phyloP scores from a whole-genome alignment of 2,888 invertebrate genomes.

The Achlya flavicornis region DNA sequence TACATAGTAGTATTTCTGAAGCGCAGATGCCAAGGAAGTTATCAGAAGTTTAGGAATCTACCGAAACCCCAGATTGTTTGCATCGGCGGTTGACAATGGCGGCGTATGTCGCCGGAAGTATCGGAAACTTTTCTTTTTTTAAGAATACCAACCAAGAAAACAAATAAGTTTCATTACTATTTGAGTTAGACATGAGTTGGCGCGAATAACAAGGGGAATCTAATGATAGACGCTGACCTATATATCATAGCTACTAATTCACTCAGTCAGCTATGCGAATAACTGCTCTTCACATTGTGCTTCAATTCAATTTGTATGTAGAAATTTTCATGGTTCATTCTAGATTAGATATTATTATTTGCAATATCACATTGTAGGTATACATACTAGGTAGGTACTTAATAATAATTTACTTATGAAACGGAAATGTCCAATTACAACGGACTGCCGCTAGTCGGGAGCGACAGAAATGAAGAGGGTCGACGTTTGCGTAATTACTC shows the following conservation, averaged over 20 bases:
- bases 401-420: constrained; percentile 40
- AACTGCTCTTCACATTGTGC: not conserved
- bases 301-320: not conserved
- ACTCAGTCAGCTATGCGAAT: not conserved
- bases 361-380: constrained; percentile 42
- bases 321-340: constrained; percentile 13
- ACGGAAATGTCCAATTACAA: constrained; percentile 67
- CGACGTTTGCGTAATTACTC: constrained; percentile 80
- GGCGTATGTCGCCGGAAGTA: constrained; percentile 49
- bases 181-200: constrained; percentile 25
- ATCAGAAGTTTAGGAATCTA: constrained; percentile 60
- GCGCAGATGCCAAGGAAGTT: constrained; percentile 50
- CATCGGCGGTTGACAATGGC: constrained; percentile 44
- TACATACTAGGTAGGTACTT: not conserved
- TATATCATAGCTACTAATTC: not conserved
- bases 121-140: constrained; percentile 63
- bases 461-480: constrained; percentile 78
- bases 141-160: constrained; percentile 47
- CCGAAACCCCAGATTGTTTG: constrained; percentile 64
- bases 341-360: constrained; percentile 42
- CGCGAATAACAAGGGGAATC: constrained; percentile 6
- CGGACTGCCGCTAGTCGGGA: constrained; percentile 41
- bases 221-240: constrained; percentile 1
- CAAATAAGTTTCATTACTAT: constrained; percentile 55
- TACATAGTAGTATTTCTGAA: constrained; percentile 52